Conservation (phyloP, 2,113 vertebrate species). For the Atrichornis clamosus region DNA sequence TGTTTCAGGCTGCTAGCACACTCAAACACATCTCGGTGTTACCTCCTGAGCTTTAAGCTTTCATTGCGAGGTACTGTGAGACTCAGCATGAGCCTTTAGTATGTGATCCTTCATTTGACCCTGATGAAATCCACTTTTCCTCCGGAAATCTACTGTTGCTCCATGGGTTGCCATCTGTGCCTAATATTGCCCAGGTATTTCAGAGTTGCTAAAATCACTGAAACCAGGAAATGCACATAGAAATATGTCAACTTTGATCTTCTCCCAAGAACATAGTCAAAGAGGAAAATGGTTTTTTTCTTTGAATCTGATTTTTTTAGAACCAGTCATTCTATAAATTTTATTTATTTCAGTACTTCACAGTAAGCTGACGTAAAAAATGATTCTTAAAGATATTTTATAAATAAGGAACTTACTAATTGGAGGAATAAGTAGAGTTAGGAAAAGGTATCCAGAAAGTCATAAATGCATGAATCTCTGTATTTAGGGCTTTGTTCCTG, state of each 20-base stretch:
- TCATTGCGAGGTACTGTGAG: neutral
- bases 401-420: neutral
- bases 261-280: neutral
- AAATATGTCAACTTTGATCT: neutral
- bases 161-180: neutral
- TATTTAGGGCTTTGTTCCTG: neutral
- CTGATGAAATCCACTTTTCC: neutral
- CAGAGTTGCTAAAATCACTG: neutral
- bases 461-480: neutral
- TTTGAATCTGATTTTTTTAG: neutral
- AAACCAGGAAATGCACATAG: neutral
- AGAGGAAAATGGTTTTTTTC: neutral
- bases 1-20: neutral
- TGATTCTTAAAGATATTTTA: neutral
- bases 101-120: neutral
- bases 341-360: neutral
- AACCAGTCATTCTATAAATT: neutral
- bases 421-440: neutral
- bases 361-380: neutral
- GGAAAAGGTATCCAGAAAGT: neutral
- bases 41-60: neutral
- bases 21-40: neutral
- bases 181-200: neutral
- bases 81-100: neutral
- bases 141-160: neutral